Evolutionary conservation across 2,797 vertebrate species (phyloP).

Genomic region (Strix occidentalis): DNA sequence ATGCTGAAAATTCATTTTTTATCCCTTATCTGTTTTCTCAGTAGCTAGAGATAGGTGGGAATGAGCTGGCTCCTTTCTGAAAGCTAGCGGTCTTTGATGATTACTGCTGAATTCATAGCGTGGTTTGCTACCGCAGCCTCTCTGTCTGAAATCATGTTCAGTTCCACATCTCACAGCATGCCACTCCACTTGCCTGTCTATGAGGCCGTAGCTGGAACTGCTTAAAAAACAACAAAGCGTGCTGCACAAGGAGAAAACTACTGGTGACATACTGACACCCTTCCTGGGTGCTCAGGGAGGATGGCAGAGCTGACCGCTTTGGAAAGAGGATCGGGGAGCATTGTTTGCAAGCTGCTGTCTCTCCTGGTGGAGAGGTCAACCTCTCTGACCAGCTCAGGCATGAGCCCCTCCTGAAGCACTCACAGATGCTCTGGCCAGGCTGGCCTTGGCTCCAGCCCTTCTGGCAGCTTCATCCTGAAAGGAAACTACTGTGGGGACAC

Average conservation of each 20-base stretch:
- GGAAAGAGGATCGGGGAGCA: background rate
- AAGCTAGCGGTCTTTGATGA: background rate
- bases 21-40: background rate
- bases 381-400: background rate
- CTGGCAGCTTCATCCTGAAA: background rate
- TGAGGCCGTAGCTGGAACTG: background rate
- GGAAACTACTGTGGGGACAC: background rate
- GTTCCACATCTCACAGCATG: background rate
- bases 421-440: background rate
- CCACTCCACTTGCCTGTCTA: accelerated
- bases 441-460: background rate
- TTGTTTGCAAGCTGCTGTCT: background rate
- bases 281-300: background rate
- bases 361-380: background rate
- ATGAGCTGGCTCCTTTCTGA: background rate
- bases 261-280: background rate
- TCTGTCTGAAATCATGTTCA: background rate
- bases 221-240: background rate
- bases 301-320: background rate
- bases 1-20: background rate
- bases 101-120: background rate
- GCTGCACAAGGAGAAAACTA: background rate
- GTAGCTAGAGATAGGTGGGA: background rate
- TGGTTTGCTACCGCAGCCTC: background rate
- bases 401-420: background rate